Evolutionary conservation across 2,113 vertebrate species (phyloP).

Genomic region (Callorhinus ursinus): DNA sequence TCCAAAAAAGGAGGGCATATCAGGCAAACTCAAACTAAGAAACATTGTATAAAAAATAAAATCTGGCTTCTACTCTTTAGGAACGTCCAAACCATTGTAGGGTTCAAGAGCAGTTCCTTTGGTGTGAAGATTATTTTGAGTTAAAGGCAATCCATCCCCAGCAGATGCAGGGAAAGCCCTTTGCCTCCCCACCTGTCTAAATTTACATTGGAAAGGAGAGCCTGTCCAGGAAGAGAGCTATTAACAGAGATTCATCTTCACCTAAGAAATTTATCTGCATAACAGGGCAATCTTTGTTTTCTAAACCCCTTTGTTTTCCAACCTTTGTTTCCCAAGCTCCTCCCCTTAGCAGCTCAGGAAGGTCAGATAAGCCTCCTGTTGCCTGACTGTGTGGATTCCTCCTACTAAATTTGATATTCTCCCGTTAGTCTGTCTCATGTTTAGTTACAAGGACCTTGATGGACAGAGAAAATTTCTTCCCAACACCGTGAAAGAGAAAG

Average conservation of each 20-base stretch:
- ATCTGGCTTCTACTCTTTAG: not conserved
- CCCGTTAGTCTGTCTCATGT: not conserved
- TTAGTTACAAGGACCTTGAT: not conserved
- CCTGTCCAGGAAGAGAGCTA: not conserved
- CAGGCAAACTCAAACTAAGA: not conserved
- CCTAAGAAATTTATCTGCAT: not conserved
- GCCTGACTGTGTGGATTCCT: not conserved
- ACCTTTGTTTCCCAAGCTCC: not conserved
- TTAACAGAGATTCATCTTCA: not conserved
- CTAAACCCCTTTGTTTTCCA: not conserved
- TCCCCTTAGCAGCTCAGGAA: not conserved
- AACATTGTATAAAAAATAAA: not conserved
- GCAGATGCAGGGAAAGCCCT: not conserved
- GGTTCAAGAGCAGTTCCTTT: not conserved
- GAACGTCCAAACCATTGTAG: not conserved
- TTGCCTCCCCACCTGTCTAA: not conserved
- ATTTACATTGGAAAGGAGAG: not conserved
- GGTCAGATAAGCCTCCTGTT: not conserved
- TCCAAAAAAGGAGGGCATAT: not conserved
- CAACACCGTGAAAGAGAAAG: slow-evolving; percentile 6
- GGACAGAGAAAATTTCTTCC: not conserved
- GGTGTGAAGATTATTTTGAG: not conserved
- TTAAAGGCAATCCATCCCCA: not conserved
- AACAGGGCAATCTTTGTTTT: not conserved
- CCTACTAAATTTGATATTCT: not conserved